phyloP scores from a whole-genome alignment of 2,797 vertebrate genomes.

The Florisuga fusca region DNA sequence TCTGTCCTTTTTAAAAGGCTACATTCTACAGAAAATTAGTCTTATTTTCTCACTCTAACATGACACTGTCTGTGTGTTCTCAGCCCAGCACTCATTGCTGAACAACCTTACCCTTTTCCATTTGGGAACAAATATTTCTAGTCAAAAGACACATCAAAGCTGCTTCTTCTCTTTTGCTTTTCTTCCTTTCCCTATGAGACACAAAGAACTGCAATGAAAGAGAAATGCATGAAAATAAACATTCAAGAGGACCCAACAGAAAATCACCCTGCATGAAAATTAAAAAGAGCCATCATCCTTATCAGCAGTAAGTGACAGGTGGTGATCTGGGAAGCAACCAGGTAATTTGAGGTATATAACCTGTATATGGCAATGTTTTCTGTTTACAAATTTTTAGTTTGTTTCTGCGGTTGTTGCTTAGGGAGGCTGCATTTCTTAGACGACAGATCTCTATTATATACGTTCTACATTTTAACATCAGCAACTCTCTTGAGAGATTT shows the following conservation, averaged over 20 bases:
- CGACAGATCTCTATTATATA: background rate
- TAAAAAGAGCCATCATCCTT: background rate
- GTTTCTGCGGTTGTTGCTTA: background rate
- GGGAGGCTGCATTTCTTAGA: background rate
- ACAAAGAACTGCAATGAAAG: background rate
- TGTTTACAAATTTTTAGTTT: background rate
- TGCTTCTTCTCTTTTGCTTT: background rate
- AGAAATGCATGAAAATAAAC: background rate
- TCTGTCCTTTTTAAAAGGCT: background rate
- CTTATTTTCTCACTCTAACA: background rate
- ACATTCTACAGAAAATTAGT: background rate
- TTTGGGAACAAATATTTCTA: background rate
- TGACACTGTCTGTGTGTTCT: background rate
- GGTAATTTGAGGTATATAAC: background rate
- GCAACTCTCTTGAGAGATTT: background rate
- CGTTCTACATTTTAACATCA: background rate
- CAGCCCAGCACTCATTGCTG: background rate
- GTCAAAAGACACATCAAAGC: background rate
- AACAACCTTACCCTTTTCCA: background rate
- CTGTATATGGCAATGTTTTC: background rate
- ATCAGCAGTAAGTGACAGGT: background rate
- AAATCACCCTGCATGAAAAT: background rate
- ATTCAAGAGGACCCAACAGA: background rate
- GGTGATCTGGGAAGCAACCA: background rate
- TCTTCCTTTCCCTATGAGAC: background rate